Evolutionary conservation across 1,140 invertebrate species (phyloP), one percentile per base, ranked within the genome.

Genomic region (Drosophila pseudoananassae): DNA sequence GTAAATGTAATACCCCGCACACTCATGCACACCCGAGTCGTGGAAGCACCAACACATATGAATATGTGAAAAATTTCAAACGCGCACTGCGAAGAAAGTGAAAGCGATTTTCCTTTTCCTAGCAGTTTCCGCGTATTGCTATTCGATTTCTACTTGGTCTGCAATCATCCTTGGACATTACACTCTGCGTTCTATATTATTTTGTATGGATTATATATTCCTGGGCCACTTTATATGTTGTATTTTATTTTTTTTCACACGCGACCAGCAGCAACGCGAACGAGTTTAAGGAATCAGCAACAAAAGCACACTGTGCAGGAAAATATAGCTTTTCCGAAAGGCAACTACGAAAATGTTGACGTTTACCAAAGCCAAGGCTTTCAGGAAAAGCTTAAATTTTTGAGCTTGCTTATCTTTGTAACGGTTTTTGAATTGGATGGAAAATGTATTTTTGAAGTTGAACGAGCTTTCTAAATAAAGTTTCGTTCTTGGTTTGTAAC

Each of bases 261-360:
- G 77, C 83, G 78, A 78, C 81, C 77, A 73, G 54, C 60, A 85
- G 77, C 82, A 88, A 88, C 61, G 70, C 59, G 78, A 76, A 87
- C 82, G 84, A 76, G 83, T 87, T 88, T 79, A 78, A 79, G 83
- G 83, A 88, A 89, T 88, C 84, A 83, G 71, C 53, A 59, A 76
- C 78, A 73, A 87, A 87, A 87, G 83, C 83, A 88, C 84, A 87
- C 83, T 87, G 83, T 88, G 71, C 83, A 79, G 76, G 78, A 76
- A 76, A 69, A 31, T 25, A 25, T 60, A 87, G 83, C 83, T 87
- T 87, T 88, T 78, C 47, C 45, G 29, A 73, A 57, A 70, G 72
- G 56, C 78, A 78, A 76, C 70, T 76, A 51, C 58, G 59, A 80
- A 80, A 74, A 73, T 82, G 64, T 74, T 80, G 64, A 70, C 64